These are phyloP conservation scores for Ornithorhynchus anatinus DNA, from an alignment of 2,113 vertebrate species.

Conservation along the genomic window DNA sequence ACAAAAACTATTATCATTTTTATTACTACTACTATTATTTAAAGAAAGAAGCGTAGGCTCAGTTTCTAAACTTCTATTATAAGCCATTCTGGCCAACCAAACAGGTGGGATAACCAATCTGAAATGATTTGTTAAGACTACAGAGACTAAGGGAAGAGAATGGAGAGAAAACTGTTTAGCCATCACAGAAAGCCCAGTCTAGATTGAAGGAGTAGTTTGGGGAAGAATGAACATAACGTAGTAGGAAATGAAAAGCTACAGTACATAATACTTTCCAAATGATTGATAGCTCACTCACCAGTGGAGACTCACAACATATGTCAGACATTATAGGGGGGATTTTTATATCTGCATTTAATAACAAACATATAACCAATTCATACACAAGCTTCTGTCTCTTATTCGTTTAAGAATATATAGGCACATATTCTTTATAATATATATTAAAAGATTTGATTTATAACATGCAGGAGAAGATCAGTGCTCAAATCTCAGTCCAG, in stretches of 20 bases:
- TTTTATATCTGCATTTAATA: conserved; percentile 40
- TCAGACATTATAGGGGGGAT: conserved; percentile 42
- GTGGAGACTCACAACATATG: conserved; percentile 32
- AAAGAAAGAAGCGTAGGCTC: not conserved
- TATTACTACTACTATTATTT: no score
- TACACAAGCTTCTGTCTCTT: conserved; percentile 37
- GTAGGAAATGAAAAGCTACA: not conserved
- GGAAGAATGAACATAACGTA: not conserved
- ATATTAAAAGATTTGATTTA: conserved; percentile 33
- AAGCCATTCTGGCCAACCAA: not conserved
- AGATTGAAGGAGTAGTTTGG: not conserved
- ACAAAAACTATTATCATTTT: no score
- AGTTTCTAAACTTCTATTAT: not conserved
- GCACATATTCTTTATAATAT: conserved; percentile 26
- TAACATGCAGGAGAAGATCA: not conserved
- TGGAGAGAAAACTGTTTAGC: no score
- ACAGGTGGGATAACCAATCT: not conserved
- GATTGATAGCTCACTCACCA: conserved; percentile 27
- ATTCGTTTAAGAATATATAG: conserved; percentile 33
- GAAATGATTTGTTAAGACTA: no score
- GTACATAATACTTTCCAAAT: conserved; percentile 16
- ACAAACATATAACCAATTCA: conserved; percentile 29
- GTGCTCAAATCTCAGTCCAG: not conserved
- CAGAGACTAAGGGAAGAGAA: no score
- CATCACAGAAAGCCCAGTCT: not conserved